Evolutionary conservation across 2,888 invertebrate species (phyloP), one percentile per base, ranked within the genome.

Genomic region (Drosophila yooni): DNA sequence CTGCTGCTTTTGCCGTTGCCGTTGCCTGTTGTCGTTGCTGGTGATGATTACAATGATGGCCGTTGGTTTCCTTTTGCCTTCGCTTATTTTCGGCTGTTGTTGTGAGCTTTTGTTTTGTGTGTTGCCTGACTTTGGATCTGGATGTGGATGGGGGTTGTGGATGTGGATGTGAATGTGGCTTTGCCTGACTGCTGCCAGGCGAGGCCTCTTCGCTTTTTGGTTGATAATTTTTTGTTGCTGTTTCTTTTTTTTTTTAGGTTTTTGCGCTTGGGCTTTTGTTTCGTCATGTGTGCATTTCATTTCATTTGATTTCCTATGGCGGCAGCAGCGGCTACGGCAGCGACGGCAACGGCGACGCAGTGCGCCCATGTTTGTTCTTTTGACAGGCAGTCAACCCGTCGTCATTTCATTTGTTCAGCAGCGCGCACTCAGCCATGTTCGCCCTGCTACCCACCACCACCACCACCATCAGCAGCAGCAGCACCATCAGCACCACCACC

Each of bases 331-430:
- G 40, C 60, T 34, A 53, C 76, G 38, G 56, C 69, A n/a, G 51
- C 64, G 59, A 33, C 59, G 38, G 70, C 73, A 34, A 56, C 76
- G 59, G 76, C 80, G 68, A 68, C 76, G 66, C 79, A 76, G 85
- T 87, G 90, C 91, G 92, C 91, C 91, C 91, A 91, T 91, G 91
- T 92, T 92, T 92, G 92, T 91, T 91, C 91, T 89, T 91, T 91
- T 92, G 92, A 92, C 92, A 92, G 87, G 91, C 91, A 92, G 92
- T 92, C 92, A 92, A 92, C 91, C 91, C 92, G 92, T 89, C 91
- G 91, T 92, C 92, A 92, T 92, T 90, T 91, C 91, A 91, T 91
- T 91, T 91, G 91, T 89, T 90, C 88, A 84, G 87, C 82, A 83
- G 88, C 82, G 88, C 84, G 87, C 84, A 87, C 88, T 86, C 87